A percentile compares a stretch with the other conserved stretches of the same genome.
phyloP scores from a whole-genome alignment of 2,888 invertebrate species.

The Melitaea athalia region DNA sequence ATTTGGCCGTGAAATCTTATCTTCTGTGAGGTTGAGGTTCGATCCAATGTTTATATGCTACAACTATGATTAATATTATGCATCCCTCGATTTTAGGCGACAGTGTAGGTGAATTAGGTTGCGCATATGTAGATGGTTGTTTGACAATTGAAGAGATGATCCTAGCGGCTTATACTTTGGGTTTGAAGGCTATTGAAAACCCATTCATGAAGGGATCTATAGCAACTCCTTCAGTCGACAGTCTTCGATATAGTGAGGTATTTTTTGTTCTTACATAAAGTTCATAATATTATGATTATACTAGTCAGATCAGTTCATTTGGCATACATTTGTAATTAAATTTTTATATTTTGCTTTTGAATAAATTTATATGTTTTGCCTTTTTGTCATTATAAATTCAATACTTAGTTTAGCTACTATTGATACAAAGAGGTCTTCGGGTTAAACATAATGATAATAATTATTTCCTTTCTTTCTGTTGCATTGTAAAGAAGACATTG shows the following conservation, averaged over 20 bases:
- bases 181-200: background rate
- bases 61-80: background rate
- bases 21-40: no score
- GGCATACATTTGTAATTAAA: background rate
- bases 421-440: no score
- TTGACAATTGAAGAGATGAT: background rate
- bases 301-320: no score
- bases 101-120: background rate
- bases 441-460: no score
- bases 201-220: background rate
- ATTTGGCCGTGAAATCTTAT: no score
- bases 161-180: background rate
- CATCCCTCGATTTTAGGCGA: background rate
- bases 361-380: no score
- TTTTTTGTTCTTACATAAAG: background rate
- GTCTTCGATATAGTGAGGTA: background rate
- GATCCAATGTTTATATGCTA: background rate
- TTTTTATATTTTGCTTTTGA: no score
- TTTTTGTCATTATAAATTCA: no score
- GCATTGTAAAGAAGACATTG: no score
- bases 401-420: no score
- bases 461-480: no score
- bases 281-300: no score
- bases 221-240: background rate
- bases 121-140: background rate